Conservation (phyloP, 2,797 vertebrate genomes). For the Anas flavirostris region DNA sequence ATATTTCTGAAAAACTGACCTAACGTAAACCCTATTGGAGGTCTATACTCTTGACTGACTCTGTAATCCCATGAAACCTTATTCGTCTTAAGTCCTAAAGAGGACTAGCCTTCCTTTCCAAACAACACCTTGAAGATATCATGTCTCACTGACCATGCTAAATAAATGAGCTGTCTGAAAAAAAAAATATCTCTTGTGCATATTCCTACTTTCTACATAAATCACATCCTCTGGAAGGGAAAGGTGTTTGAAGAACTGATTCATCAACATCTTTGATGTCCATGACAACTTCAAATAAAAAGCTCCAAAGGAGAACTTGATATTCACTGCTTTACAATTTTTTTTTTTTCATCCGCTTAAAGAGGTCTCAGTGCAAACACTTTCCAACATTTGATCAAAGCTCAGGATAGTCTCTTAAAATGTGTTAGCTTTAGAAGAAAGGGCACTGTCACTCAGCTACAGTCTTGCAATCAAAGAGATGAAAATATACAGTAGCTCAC, state of each 20-base stretch:
- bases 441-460: not conserved
- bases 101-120: not conserved
- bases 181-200: not conserved
- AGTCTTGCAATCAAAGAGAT: slow-evolving; percentile 14
- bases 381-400: not conserved
- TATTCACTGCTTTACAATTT: slow-evolving; percentile 4
- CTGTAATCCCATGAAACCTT: not conserved
- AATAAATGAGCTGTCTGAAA: not conserved
- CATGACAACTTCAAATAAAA: slow-evolving; percentile 23
- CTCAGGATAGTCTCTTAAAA: slow-evolving; percentile 3
- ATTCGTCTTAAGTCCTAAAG: not conserved
- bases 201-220: slow-evolving; percentile 10
- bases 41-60: not conserved
- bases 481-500: slow-evolving; percentile 5
- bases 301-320: not conserved
- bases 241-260: slow-evolving; percentile 17
- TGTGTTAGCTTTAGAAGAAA: not conserved
- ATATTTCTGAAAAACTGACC: not conserved
- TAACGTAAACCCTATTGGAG: not conserved
- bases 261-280: slow-evolving; percentile 37
- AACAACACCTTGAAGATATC: not conserved
- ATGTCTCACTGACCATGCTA: not conserved
- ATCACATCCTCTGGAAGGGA: not conserved
- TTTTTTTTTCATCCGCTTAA: not conserved
- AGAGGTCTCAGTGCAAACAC: slow-evolving; percentile 20